These are phyloP conservation scores for Peromyscus polionotus DNA, from an alignment of 2,113 vertebrate genomes.

Conservation along the genomic window DNA sequence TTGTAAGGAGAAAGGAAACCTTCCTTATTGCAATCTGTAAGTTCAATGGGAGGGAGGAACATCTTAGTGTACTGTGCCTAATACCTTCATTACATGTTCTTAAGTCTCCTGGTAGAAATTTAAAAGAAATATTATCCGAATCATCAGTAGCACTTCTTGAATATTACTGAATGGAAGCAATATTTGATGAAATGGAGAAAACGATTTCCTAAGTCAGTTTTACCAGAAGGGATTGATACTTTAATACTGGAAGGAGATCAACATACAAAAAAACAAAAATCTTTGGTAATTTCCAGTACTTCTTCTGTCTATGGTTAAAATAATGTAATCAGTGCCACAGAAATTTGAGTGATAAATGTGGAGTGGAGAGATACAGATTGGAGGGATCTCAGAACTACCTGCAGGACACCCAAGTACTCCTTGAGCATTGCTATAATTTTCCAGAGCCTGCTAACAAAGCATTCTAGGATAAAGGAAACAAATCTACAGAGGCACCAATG, in stretches of 20 bases:
- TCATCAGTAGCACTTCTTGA: not conserved
- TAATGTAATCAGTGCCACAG: not conserved
- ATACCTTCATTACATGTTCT: not conserved
- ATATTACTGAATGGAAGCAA: not conserved
- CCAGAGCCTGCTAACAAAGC: not conserved
- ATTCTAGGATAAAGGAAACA: not conserved
- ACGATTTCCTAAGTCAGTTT: not conserved
- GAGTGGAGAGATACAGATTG: not conserved
- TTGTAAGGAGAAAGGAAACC: not conserved
- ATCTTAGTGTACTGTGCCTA: not conserved
- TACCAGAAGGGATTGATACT: not conserved
- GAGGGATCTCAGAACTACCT: not conserved
- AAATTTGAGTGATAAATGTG: not conserved
- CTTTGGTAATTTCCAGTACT: not conserved
- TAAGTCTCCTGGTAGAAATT: not conserved
- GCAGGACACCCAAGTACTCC: not conserved
- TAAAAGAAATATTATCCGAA: conserved; percentile 6
- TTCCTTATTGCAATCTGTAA: not conserved
- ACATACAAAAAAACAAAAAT: not conserved
- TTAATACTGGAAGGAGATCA: not conserved
- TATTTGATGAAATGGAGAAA: not conserved
- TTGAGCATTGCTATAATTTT: not conserved
- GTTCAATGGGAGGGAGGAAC: not conserved
- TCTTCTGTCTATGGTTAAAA: not conserved
- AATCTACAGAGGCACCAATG: not conserved